phyloP scores from a whole-genome alignment of 2,797 vertebrate genomes.

The Acrossocheilus fasciatus region DNA sequence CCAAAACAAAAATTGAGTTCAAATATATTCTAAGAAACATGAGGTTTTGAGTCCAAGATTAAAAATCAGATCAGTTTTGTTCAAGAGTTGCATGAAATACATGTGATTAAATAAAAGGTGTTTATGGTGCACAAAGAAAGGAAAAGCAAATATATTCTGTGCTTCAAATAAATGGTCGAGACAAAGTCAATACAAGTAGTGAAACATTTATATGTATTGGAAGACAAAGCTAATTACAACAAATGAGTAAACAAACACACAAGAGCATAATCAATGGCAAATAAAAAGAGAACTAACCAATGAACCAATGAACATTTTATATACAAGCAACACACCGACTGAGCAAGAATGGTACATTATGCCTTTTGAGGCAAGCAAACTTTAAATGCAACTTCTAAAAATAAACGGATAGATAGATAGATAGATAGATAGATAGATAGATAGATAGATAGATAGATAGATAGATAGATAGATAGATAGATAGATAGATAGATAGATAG shows the following conservation, averaged over 20 bases:
- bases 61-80: background rate
- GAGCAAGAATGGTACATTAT: background rate
- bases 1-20: background rate
- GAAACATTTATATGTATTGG: background rate
- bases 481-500: too few species aligned
- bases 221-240: slow-evolving; percentile 10
- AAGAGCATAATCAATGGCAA: background rate
- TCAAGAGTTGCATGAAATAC: background rate
- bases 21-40: background rate
- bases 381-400: background rate
- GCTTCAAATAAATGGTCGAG: background rate
- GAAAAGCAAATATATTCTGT: background rate
- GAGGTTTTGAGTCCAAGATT: background rate
- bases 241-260: slow-evolving; percentile 23
- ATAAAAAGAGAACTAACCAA: slow-evolving; percentile 19
- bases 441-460: too few species aligned
- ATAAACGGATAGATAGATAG: background rate
- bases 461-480: too few species aligned
- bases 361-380: background rate
- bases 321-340: background rate
- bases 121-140: background rate
- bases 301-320: background rate
- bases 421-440: too few species aligned
- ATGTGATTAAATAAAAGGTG: background rate
- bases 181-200: background rate